Evolutionary conservation across 1,140 invertebrate species (phyloP).

Genomic region (Mizuhopecten yessoensis): DNA sequence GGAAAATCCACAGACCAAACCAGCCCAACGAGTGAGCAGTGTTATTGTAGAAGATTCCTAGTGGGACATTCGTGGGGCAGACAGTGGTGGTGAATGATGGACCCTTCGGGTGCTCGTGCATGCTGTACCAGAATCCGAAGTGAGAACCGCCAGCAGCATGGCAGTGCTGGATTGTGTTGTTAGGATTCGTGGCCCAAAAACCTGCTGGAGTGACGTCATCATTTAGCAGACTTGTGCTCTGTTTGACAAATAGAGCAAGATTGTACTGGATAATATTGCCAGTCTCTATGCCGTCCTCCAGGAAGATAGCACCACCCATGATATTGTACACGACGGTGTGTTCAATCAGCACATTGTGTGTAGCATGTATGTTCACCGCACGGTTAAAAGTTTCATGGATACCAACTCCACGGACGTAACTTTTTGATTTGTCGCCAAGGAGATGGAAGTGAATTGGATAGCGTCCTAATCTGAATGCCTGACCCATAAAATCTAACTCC

Average conservation of each 20-base stretch:
- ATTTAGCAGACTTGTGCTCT: slow-evolving; percentile 81
- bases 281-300: slow-evolving; percentile 82
- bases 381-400: slow-evolving; percentile 82
- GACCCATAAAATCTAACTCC: slow-evolving; percentile 77
- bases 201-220: slow-evolving; percentile 83
- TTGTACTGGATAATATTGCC: slow-evolving; percentile 80
- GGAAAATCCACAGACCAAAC: slow-evolving; percentile 82
- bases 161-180: slow-evolving; percentile 80
- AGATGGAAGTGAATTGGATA: slow-evolving; percentile 82
- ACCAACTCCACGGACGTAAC: slow-evolving; percentile 77
- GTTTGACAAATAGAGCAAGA: slow-evolving; percentile 77
- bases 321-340: slow-evolving; percentile 77
- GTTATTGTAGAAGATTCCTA: slow-evolving; percentile 79
- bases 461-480: slow-evolving; percentile 81
- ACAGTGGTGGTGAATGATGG: slow-evolving; percentile 75
- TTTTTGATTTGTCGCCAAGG: slow-evolving; percentile 76
- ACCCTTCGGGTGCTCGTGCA: slow-evolving; percentile 79
- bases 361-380: slow-evolving; percentile 81
- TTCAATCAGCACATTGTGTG: slow-evolving; percentile 75
- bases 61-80: slow-evolving; percentile 75
- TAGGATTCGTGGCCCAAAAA: slow-evolving; percentile 81
- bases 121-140: slow-evolving; percentile 82
- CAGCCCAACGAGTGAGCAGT: slow-evolving; percentile 81
- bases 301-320: slow-evolving; percentile 82
- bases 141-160: slow-evolving; percentile 80